Conservation (phyloP, 2,113 vertebrate species). For the Aramus guarauna region DNA sequence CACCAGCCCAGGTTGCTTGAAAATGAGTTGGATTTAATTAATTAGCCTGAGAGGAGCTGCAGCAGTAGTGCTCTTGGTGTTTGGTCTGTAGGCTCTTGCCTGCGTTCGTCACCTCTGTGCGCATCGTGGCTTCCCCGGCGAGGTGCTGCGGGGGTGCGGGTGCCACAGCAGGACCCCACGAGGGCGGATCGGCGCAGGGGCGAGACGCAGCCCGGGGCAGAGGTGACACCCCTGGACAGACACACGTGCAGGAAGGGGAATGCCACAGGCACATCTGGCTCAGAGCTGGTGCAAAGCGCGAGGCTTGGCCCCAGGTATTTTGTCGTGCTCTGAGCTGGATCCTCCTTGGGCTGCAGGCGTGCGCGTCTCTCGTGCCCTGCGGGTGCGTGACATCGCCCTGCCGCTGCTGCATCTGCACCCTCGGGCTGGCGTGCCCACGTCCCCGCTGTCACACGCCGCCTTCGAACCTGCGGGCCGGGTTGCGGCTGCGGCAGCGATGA, state of each 20-base stretch:
- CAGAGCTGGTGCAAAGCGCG: fast-evolving
- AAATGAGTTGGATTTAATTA: not conserved
- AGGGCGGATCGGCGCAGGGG: not conserved
- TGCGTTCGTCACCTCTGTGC: not conserved
- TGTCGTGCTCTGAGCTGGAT: not conserved
- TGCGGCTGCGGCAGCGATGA: not conserved
- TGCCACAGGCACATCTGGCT: not conserved
- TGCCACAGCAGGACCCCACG: fast-evolving
- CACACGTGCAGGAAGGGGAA: not conserved
- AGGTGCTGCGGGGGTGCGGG: fast-evolving
- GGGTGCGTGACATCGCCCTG: not conserved
- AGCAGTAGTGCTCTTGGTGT: fast-evolving
- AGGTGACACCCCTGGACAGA: not conserved
- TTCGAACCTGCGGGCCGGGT: not conserved
- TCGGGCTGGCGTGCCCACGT: fast-evolving
- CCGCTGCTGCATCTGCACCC: not conserved
- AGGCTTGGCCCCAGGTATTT: not conserved
- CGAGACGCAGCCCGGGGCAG: not conserved
- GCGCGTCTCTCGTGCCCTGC: fast-evolving
- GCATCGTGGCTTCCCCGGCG: fast-evolving
- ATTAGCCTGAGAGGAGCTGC: not conserved
- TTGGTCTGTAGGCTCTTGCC: not conserved
- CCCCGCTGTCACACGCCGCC: fast-evolving
- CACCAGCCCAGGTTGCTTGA: not conserved
- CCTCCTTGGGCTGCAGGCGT: fast-evolving